Percentiles rank a stretch among this genome's conserved stretches.
Conservation (phyloP, 2,888 invertebrate genomes). For the Drosophila hamatofila region DNA sequence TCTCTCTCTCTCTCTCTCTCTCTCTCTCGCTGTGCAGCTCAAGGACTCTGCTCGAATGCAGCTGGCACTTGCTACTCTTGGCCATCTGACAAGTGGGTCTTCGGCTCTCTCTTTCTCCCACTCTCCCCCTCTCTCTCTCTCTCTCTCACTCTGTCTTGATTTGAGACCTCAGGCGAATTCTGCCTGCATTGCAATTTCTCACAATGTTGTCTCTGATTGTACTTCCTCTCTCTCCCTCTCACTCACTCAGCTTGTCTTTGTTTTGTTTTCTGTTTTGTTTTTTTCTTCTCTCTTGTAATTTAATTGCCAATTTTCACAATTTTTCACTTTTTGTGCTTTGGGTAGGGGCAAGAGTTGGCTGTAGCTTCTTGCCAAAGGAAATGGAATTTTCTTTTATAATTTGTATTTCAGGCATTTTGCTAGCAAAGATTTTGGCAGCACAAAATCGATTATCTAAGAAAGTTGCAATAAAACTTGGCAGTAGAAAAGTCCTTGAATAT, state of each 20-base stretch:
- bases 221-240: not conserved
- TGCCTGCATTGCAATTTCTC: conserved; percentile 56
- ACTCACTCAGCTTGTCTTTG: conserved; percentile 1
- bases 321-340: conserved; percentile 61
- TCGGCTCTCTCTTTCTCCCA: not conserved
- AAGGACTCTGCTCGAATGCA: conserved; percentile 52
- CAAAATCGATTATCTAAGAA: conserved; percentile 30
- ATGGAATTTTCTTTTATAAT: conserved; percentile 43
- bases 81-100: conserved; percentile 48
- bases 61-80: conserved; percentile 42
- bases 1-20: not conserved
- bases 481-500: conserved; percentile 28
- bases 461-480: conserved; percentile 20
- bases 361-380: conserved; percentile 39
- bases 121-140: conserved; percentile 12
- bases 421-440: conserved; percentile 20
- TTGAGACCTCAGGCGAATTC: conserved; percentile 33
- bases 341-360: conserved; percentile 1
- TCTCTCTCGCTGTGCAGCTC: conserved; percentile 18
- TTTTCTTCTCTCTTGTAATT: conserved; percentile 53
- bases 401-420: conserved; percentile 14
- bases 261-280: conserved; percentile 28
- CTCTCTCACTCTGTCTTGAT: conserved; percentile 20
- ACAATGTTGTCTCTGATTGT: conserved; percentile 36
- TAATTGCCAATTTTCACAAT: conserved; percentile 70